These are phyloP conservation scores for Serranus cabrilla DNA, from an alignment of 2,797 vertebrate genomes.

Conservation along the genomic window DNA sequence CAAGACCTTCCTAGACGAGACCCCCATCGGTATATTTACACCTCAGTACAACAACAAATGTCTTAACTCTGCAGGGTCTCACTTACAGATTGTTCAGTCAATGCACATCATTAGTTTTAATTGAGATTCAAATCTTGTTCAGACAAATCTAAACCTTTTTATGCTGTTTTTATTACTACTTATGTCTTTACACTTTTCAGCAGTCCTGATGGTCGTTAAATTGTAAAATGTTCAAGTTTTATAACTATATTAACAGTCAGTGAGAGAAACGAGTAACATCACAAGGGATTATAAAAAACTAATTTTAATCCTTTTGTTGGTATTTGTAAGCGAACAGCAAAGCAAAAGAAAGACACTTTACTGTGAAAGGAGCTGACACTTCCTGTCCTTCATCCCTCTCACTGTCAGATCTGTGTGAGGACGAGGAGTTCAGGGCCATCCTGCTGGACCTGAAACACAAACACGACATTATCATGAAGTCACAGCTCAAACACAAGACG, in stretches of 20 bases:
- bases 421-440: constrained; percentile 95
- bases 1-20: constrained; percentile 96
- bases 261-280: not conserved
- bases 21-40: constrained; percentile 91
- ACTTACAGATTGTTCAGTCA: constrained; percentile 21
- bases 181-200: not conserved
- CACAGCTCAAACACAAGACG: constrained; percentile 97
- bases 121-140: not conserved
- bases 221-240: not conserved
- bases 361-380: constrained; percentile 5
- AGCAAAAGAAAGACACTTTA: not conserved
- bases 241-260: not conserved
- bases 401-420: constrained; percentile 93
- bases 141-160: not conserved
- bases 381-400: constrained; percentile 7
- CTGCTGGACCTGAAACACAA: constrained; percentile 97
- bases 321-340: not conserved
- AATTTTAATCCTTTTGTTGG: not conserved
- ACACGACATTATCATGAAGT: constrained; percentile 99
- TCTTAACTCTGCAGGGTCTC: constrained; percentile 5
- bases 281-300: not conserved
- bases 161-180: not conserved
- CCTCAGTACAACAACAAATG: constrained; percentile 16
- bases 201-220: not conserved
- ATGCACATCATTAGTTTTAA: not conserved